phyloP scores from a whole-genome alignment of 2,113 vertebrate species.

The Cygnus buccinator region DNA sequence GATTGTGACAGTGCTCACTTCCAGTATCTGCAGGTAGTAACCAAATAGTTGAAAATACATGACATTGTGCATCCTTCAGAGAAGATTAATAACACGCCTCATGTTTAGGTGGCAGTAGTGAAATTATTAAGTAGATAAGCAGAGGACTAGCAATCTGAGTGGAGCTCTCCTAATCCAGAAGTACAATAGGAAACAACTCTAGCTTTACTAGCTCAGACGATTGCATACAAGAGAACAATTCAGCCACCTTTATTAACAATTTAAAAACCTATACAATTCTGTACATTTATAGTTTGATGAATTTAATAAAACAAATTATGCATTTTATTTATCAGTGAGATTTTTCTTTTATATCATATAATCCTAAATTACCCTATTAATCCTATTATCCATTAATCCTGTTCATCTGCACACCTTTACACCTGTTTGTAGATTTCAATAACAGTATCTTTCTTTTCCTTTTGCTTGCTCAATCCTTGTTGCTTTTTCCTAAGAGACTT shows the following conservation, averaged over 20 bases:
- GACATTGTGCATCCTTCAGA: not conserved
- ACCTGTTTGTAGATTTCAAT: not conserved
- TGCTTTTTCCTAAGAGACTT: not conserved
- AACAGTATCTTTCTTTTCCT: not conserved
- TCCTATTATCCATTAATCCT: not conserved
- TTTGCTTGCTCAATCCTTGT: not conserved
- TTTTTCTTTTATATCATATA: not conserved
- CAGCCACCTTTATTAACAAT: not conserved
- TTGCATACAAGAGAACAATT: not conserved
- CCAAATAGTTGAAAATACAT: not conserved
- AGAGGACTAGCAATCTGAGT: not conserved
- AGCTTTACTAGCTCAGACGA: not conserved
- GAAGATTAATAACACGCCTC: not conserved
- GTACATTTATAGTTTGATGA: not conserved
- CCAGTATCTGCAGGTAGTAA: not conserved
- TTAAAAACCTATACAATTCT: not conserved
- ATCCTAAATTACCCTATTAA: not conserved
- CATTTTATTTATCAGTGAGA: not conserved
- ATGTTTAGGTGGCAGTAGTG: accelerated
- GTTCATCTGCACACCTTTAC: not conserved
- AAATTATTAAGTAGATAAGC: not conserved
- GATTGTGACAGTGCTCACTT: not conserved
- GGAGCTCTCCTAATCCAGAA: not conserved
- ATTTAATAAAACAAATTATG: not conserved
- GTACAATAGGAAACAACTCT: not conserved